A percentile compares a stretch with the other conserved stretches of the same genome.
Evolutionary conservation across 2,113 vertebrate species (phyloP).

Genomic region (Podilymbus podiceps): DNA sequence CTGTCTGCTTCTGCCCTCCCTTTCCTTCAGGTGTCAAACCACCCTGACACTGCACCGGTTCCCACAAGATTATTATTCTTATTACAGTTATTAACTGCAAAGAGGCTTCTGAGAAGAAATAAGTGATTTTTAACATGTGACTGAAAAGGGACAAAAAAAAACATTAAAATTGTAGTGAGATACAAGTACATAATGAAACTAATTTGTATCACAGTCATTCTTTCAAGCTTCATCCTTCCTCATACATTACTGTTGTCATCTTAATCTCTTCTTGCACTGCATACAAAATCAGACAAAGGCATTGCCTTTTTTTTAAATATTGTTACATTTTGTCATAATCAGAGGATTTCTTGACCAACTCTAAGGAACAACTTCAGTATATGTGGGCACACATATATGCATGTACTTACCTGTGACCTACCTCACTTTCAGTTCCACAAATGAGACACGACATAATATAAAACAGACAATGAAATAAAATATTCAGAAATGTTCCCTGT

Average conservation of each 20-base stretch:
- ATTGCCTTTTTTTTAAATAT: neutral
- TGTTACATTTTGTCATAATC: neutral
- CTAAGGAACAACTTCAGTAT: neutral
- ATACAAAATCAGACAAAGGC: neutral
- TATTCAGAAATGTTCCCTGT: neutral
- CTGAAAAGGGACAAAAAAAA: neutral
- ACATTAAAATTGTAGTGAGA: neutral
- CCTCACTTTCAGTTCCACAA: neutral
- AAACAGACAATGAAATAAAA: neutral
- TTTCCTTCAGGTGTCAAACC: neutral
- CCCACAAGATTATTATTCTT: too few species aligned
- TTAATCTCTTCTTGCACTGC: neutral
- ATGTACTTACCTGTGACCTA: neutral
- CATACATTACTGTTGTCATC: neutral
- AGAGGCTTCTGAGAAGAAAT: neutral
- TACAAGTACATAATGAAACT: neutral
- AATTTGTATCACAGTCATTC: neutral
- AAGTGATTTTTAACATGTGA: neutral
- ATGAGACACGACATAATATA: neutral
- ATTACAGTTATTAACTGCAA: neutral
- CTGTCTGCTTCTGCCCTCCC: neutral
- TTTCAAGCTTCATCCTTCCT: neutral
- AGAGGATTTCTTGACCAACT: neutral
- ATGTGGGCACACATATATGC: fast-evolving
- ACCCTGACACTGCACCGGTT: neutral